Conservation (phyloP, 2,797 vertebrate species). For the Nannoperca australis region DNA sequence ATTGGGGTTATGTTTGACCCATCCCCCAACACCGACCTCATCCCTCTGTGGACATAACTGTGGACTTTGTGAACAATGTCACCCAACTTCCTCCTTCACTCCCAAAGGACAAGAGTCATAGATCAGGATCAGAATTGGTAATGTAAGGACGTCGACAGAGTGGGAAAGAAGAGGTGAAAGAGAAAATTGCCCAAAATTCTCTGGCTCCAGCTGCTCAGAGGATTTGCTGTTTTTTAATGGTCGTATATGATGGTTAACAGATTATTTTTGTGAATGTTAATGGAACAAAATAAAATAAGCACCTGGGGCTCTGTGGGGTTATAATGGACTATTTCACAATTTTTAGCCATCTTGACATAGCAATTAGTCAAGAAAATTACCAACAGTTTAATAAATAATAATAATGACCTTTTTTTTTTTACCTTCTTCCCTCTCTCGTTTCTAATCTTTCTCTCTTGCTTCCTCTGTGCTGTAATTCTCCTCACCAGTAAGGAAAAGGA, state of each 20-base stretch:
- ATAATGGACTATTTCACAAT: not conserved
- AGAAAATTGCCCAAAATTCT: not conserved
- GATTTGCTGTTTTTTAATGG: not conserved
- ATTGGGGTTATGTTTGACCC: too few relatives aligned
- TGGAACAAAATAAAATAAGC: not conserved
- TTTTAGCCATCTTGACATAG: not conserved
- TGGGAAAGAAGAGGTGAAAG: not conserved
- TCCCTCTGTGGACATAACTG: too few relatives aligned
- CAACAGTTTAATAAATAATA: too few relatives aligned
- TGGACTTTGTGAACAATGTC: too few relatives aligned
- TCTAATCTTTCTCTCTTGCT: not conserved
- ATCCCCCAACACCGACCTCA: too few relatives aligned
- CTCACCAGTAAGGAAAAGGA: constrained; percentile 86
- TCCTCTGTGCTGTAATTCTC: not conserved
- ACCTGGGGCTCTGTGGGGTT: not conserved
- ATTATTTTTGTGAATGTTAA: not conserved
- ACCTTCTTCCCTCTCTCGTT: not conserved
- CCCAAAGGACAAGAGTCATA: too few relatives aligned
- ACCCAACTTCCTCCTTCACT: too few relatives aligned
- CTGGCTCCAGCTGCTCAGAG: not conserved
- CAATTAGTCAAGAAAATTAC: not conserved
- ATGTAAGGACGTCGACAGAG: not conserved
- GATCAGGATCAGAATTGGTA: not conserved
- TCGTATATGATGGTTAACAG: not conserved
- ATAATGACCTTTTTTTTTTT: too few relatives aligned